Conservation (phyloP, 1,140 invertebrate genomes). For the Drosophila jambulina region DNA sequence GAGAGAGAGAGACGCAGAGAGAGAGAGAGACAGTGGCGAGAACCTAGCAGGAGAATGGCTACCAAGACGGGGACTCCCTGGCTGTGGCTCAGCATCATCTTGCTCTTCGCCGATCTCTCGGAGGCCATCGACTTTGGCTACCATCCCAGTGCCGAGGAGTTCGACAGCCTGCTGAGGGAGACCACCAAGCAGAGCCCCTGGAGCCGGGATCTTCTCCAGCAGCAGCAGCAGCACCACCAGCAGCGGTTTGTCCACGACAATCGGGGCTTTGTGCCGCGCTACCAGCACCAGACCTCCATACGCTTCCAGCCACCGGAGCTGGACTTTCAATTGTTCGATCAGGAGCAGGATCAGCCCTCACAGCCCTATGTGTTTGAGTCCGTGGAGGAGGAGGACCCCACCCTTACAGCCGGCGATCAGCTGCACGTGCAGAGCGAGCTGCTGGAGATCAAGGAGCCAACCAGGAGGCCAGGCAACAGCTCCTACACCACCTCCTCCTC, state of each 20-base stretch:
- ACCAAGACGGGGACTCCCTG: slow-evolving; percentile 17
- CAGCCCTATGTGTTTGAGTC: slow-evolving; percentile 61
- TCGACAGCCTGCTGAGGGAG: slow-evolving; percentile 70
- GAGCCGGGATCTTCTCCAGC: slow-evolving; percentile 64
- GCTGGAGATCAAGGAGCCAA: slow-evolving; percentile 47
- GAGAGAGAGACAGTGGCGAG: neutral
- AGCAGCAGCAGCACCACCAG: slow-evolving; percentile 1
- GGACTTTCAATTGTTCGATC: slow-evolving; percentile 59
- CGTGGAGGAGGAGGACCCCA: slow-evolving; percentile 32
- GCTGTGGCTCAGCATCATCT: slow-evolving; percentile 25
- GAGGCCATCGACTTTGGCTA: slow-evolving; percentile 74
- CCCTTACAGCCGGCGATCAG: neutral
- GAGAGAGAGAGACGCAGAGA: neutral
- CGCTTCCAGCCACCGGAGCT: slow-evolving; percentile 44
- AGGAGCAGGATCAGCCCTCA: slow-evolving; percentile 31
- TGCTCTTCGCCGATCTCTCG: slow-evolving; percentile 44
- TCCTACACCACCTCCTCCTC: neutral
- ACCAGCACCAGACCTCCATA: slow-evolving; percentile 26
- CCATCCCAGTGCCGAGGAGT: slow-evolving; percentile 83
- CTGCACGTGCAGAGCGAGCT: slow-evolving; percentile 63
- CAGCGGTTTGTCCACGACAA: slow-evolving; percentile 31
- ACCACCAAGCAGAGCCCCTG: slow-evolving; percentile 50
- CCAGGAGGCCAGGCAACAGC: neutral
- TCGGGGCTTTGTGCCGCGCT: slow-evolving; percentile 56
- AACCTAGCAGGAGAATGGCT: neutral